These are phyloP conservation scores for Pocillopora damicornis DNA, from an alignment of 64 coral and sea anemone species.

Conservation along the genomic window DNA sequence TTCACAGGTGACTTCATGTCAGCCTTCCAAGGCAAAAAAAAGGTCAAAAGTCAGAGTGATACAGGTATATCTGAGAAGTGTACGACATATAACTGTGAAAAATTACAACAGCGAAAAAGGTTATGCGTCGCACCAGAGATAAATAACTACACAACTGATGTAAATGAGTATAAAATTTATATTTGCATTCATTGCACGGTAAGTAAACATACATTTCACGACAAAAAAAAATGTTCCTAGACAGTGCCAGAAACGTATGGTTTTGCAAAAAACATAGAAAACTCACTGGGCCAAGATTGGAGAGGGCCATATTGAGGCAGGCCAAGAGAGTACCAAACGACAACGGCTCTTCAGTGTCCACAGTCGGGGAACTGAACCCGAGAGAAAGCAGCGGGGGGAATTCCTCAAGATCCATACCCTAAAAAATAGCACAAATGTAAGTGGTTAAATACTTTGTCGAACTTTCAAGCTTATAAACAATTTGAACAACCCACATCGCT, in stretches of 20 bases:
- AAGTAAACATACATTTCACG: not conserved
- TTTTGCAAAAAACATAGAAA: not conserved
- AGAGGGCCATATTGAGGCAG: slow-evolving; percentile 90
- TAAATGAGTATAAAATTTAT: too few species aligned
- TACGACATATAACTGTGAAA: not conserved
- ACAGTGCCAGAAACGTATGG: not conserved
- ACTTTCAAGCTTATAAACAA: too few species aligned
- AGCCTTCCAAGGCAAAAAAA: slow-evolving; percentile 35
- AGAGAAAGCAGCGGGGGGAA: slow-evolving; percentile 70
- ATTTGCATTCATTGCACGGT: too few species aligned
- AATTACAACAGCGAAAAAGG: not conserved
- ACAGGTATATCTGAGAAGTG: not conserved
- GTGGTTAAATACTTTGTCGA: too few species aligned
- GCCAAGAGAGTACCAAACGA: slow-evolving; percentile 92
- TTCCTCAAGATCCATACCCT: slow-evolving; percentile 94
- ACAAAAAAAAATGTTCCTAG: not conserved
- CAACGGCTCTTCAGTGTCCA: slow-evolving; percentile 78
- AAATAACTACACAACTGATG: too few species aligned
- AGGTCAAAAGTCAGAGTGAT: not conserved
- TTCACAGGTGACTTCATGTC: slow-evolving; percentile 75
- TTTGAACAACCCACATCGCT: too few species aligned
- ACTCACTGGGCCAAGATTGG: slow-evolving; percentile 78
- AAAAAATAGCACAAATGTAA: not conserved
- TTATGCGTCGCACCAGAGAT: too few species aligned
- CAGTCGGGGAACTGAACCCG: slow-evolving; percentile 82